phyloP scores from a whole-genome alignment of 1,140 invertebrate genomes.

The Magallana ariakensis region DNA sequence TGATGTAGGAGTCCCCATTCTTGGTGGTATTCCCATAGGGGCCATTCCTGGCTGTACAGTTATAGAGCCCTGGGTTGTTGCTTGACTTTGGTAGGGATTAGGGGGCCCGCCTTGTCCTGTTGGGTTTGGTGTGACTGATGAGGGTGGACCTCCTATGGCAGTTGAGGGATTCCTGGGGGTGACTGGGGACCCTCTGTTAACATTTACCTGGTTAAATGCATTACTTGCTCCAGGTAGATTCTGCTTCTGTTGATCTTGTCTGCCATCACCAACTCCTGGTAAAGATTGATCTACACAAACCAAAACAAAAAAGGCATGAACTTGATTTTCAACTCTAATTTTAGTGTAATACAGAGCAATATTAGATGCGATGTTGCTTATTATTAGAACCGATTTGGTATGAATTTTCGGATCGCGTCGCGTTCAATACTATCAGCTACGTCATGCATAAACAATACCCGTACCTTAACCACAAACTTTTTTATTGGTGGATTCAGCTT shows the following conservation, averaged over 20 bases:
- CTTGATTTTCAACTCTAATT: too few relatives aligned
- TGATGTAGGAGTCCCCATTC: neutral
- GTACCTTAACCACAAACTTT: too few relatives aligned
- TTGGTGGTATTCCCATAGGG: neutral
- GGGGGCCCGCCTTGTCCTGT: neutral
- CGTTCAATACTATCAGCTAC: too few relatives aligned
- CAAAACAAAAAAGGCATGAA: too few relatives aligned
- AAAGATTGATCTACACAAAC: neutral
- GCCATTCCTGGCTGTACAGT: neutral
- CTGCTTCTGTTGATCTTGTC: neutral
- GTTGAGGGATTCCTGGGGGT: slow-evolving; percentile 27
- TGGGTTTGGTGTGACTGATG: neutral
- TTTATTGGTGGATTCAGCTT: too few relatives aligned
- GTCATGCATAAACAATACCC: too few relatives aligned
- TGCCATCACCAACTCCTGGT: neutral
- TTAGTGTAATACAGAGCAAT: too few relatives aligned
- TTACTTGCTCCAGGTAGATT: slow-evolving; percentile 18
- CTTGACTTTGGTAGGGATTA: slow-evolving; percentile 23
- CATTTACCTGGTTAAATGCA: slow-evolving; percentile 1
- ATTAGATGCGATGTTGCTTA: too few relatives aligned
- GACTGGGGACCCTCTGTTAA: neutral
- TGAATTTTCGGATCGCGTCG: too few relatives aligned
- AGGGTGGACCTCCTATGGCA: slow-evolving; percentile 17
- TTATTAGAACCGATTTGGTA: too few relatives aligned
- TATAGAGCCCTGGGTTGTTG: neutral